These are phyloP conservation scores for Semnornis frantzii DNA, from an alignment of 2,113 vertebrate species.

Conservation along the genomic window DNA sequence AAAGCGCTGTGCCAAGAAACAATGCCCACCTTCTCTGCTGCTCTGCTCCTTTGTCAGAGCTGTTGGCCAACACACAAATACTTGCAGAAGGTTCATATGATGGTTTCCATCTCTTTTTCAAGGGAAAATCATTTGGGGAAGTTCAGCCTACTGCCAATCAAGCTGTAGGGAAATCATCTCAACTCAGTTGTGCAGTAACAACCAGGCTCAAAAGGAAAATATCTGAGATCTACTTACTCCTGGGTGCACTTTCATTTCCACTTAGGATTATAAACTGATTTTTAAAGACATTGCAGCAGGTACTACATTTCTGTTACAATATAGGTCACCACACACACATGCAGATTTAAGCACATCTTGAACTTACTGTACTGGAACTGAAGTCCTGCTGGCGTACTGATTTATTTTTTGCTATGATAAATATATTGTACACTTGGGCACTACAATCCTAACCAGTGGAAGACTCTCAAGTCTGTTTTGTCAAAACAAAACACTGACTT, in stretches of 20 bases:
- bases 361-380: neutral
- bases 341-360: neutral
- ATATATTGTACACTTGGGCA: neutral
- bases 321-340: neutral
- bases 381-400: neutral
- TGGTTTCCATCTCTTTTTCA: neutral
- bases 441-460: neutral
- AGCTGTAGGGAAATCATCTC: neutral
- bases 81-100: neutral
- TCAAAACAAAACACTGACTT: neutral
- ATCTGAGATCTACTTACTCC: neutral
- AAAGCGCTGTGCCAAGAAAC: neutral
- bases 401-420: neutral
- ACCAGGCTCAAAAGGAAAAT: neutral
- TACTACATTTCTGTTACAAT: neutral
- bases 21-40: neutral
- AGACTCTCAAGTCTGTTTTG: neutral
- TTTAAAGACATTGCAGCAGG: neutral
- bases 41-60: neutral
- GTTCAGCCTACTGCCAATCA: neutral
- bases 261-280: neutral
- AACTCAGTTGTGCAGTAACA: neutral
- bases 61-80: neutral
- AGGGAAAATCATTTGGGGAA: neutral
- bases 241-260: neutral